Conservation (phyloP, 2,888 invertebrate species). For the Sepioteuthis lessoniana region DNA sequence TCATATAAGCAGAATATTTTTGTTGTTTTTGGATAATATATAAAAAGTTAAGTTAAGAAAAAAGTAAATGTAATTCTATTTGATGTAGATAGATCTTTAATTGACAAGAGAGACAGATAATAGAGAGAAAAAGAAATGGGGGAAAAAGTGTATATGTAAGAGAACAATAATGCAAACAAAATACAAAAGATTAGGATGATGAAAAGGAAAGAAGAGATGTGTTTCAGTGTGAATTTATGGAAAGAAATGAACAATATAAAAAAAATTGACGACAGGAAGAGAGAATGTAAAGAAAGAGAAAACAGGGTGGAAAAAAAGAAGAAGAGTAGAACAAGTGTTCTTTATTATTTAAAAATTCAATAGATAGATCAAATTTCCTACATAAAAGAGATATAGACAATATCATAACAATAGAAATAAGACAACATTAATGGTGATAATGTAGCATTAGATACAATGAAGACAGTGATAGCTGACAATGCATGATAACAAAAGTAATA, state of each 20-base stretch:
- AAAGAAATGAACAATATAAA: background rate
- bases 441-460: too few species aligned
- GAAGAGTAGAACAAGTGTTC: too few species aligned
- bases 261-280: background rate
- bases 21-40: too few species aligned
- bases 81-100: too few species aligned
- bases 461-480: background rate
- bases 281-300: too few species aligned
- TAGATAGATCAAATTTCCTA: background rate
- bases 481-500: background rate
- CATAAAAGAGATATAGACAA: background rate
- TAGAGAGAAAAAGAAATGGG: too few species aligned
- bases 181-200: background rate
- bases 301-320: too few species aligned
- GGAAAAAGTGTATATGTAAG: too few species aligned
- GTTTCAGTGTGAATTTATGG: background rate
- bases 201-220: background rate
- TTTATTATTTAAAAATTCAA: background rate
- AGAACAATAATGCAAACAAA: background rate
- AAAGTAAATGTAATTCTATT: too few species aligned
- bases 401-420: background rate
- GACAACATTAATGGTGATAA: background rate
- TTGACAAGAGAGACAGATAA: too few species aligned
- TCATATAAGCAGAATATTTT: too few species aligned
- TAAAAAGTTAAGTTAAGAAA: too few species aligned